A percentile compares a stretch with the other conserved stretches of the same genome.
Evolutionary conservation across 2,888 invertebrate species (phyloP).

Genomic region (Orchesella flavescens): DNA sequence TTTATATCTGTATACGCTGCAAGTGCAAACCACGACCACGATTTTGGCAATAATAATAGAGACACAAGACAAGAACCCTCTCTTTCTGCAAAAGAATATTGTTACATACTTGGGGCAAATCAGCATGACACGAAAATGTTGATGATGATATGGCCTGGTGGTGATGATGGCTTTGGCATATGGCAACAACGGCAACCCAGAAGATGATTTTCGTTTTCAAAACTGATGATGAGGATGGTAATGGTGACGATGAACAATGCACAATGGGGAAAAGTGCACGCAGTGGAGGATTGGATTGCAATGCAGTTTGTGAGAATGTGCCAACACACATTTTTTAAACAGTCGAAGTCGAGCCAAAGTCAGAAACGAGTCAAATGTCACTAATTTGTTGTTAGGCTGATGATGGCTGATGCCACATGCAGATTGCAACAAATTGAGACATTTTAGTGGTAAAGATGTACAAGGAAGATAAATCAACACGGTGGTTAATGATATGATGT

Average conservation of each 20-base stretch:
- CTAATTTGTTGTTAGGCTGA: slow-evolving; percentile 52
- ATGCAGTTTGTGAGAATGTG: slow-evolving; percentile 11
- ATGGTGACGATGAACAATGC: slow-evolving; percentile 2
- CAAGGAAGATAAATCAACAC: slow-evolving; percentile 45
- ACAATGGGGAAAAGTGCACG: no score
- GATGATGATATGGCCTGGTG: slow-evolving; percentile 25
- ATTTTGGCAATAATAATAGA: slow-evolving; percentile 11
- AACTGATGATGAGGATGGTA: no score
- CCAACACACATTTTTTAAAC: slow-evolving; percentile 34
- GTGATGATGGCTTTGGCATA: slow-evolving; percentile 30
- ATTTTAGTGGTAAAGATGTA: slow-evolving; percentile 38
- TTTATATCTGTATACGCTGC: slow-evolving; percentile 9
- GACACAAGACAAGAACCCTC: slow-evolving; percentile 9
- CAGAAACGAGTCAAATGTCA: slow-evolving; percentile 53
- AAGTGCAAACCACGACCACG: slow-evolving; percentile 49
- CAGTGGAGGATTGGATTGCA: no score
- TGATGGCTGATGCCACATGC: slow-evolving; percentile 29
- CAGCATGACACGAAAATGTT: slow-evolving; percentile 54
- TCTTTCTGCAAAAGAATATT: slow-evolving; percentile 18
- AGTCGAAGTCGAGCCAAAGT: neutral
- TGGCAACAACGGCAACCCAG: slow-evolving; percentile 13
- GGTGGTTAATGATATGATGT: slow-evolving; percentile 33
- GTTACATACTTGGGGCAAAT: slow-evolving; percentile 46
- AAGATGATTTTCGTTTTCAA: neutral
- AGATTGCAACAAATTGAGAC: slow-evolving; percentile 54